Base-by-base conservation (phyloP, 2,113 vertebrate genomes). In the Forbesichthys papilliferus region DNA sequence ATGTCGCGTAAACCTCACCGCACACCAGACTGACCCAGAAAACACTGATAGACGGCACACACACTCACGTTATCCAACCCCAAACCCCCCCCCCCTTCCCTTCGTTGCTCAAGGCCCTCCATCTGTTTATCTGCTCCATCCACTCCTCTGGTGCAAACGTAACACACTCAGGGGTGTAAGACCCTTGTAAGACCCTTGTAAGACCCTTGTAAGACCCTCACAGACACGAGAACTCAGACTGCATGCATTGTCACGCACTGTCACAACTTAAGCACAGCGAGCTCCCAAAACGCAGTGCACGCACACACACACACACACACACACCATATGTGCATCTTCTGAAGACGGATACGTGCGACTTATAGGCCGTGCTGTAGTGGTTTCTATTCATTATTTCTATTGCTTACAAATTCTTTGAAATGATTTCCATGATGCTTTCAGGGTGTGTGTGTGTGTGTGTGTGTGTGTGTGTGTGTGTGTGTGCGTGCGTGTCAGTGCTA, bases 21-120 rank as follows among this genome's bases (percentile, higher is more conserved):
- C 27, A 27, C 27, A 27, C 27, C 67, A 51, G 77, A 52, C 64
- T 60, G 76, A 85, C 86, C 84, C 75, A 86, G 68, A 88, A 88
- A 87, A 84, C 57, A 69, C 69, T 64, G 69, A 73, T 48, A 18
- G 70, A 69, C 57, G 71, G 75, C 52, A 54, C 52, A 54, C 52
- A 1, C 52, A 54, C 52, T 5, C 5, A 62, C 27, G 2, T n/a
- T 13, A 58, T 34, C 18, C 56, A 33, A 33, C 11, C 11, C 33
- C 18, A 27, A 33, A 33, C 11, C 11, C 33, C 10, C 34, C 8
- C 20, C 18, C 27, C 11, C 8, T 11, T 10, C 27, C 11, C 33
- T 10, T 27, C 66, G 78, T 73, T 78, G 76, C 79, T 78, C 71
- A 53, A 18, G 61, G 42, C 70, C 68, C 66, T 66, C 83, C 86